A percentile compares a stretch with the other conserved stretches of the same genome.
Conservation (phyloP, 2,888 invertebrate genomes). For the Acanthoscelides obtectus region DNA sequence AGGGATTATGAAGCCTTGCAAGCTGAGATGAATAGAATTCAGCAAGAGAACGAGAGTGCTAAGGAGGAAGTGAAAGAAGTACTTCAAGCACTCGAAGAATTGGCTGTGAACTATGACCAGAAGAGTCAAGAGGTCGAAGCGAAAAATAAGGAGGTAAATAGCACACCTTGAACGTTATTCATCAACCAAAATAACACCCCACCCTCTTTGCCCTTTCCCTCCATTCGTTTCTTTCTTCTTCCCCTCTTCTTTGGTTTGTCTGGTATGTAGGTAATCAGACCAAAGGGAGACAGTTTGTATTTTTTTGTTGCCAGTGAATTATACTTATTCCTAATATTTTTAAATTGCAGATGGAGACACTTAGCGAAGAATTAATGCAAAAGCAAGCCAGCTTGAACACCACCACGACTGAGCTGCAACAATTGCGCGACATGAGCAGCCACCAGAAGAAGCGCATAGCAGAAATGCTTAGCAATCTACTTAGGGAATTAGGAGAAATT, state of each 20-base stretch:
- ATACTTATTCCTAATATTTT: too few species aligned
- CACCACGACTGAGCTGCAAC: constrained; percentile 86
- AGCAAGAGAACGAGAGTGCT: constrained; percentile 95
- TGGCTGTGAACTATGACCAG: constrained; percentile 99
- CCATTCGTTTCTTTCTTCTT: too few species aligned
- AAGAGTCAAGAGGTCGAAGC: constrained; percentile 96
- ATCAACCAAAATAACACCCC: too few species aligned
- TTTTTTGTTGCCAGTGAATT: too few species aligned
- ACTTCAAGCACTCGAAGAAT: constrained; percentile 95
- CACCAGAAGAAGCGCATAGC: constrained; percentile 94
- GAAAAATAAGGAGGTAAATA: constrained; percentile 77
- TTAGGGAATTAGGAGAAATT: constrained; percentile 92
- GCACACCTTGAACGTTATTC: too few species aligned
- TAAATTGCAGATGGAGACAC: constrained; percentile 61
- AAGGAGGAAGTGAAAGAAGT: constrained; percentile 98
- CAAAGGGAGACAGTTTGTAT: too few species aligned
- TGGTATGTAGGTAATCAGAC: too few species aligned
- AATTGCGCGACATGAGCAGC: constrained; percentile 83
- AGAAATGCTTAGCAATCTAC: constrained; percentile 87
- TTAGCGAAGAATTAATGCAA: constrained; percentile 84
- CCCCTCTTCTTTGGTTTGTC: too few species aligned
- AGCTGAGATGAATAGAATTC: constrained; percentile 91
- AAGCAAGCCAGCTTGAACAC: constrained; percentile 78
- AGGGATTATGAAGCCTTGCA: constrained; percentile 93
- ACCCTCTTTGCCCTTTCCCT: too few species aligned